Percentiles rank a stretch among this genome's conserved stretches.
Conservation (phyloP, 35 echinoderm and acorn worm genomes). For the Diadema setosum region DNA sequence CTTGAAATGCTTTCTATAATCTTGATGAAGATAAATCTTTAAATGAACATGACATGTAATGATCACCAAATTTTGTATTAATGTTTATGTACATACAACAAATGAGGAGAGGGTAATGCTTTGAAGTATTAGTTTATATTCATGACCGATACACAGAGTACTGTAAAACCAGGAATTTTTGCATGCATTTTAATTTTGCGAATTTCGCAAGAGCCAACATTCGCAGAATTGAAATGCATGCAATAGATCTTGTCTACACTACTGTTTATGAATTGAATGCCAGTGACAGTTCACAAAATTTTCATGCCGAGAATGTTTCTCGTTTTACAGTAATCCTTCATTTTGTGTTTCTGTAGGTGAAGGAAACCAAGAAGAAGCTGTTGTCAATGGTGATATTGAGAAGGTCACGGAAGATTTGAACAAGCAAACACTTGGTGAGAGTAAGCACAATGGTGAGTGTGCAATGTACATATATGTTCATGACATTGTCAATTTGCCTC, state of each 20-base stretch:
- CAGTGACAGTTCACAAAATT: no score
- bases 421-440: conserved; percentile 64
- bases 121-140: background rate
- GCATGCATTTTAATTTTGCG: background rate
- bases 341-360: background rate
- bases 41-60: no score
- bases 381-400: conserved; percentile 65
- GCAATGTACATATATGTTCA: background rate
- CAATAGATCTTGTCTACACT: background rate
- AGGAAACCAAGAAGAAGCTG: background rate
- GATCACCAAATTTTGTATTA: background rate
- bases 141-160: no score
- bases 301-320: no score
- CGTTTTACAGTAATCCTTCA: background rate
- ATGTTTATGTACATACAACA: background rate
- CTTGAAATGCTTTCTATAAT: no score
- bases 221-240: background rate
- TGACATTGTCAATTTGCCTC: background rate
- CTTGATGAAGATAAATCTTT: no score
- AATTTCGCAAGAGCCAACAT: background rate
- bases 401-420: conserved; percentile 61
- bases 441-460: background rate
- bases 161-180: background rate
- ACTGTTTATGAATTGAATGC: no score
- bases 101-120: background rate